Base-by-base conservation (phyloP, 2,797 vertebrate genomes). In the Balearica regulorum region DNA sequence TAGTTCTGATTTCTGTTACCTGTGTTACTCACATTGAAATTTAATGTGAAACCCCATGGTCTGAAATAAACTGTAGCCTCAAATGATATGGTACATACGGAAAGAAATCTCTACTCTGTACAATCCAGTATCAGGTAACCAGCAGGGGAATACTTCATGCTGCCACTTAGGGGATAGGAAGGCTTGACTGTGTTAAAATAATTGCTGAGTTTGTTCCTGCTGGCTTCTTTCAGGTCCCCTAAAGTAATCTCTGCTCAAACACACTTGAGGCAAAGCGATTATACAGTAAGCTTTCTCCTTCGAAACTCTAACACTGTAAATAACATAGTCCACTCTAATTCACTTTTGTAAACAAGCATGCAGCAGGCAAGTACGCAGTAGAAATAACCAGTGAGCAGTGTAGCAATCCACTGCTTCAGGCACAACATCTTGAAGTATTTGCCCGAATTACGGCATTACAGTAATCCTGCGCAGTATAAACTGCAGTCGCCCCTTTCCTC, bases 291-390 rank as follows among this genome's bases (percentile, higher is more conserved):
- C 26, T 83, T 89, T 95, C 90, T 72, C 72, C 35, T 83, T 95
- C 75, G 81, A 13, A 91, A 91, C 31, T 69, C 71, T 81, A 65
- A 69, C 49, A 44, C 61, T 78, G 69, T 79, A 91, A 95, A 91
- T 86, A 95, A 65, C 82, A 91, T 10, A 66, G 89, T 97, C 92
- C 90, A 81, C 84, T 93, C 76, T 83, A 91, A 96, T 95, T 89
- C 95, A 43, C 83, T 86, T 48, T 72, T 77, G 68, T 93, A 93
- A 93, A 88, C 81, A 78, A 9, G 18, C 39, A 94, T 78, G 72
- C 69, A 83, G 83, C 57, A 87, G 86, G 62, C 79, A 89, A 76
- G 58, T 20, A 87, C 87, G 75, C 48, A 70, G 57, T 4, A 88
- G 80, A 86, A 88, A 88, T 49, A 91, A 78, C 9, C 46, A 83